Percentiles rank a stretch among this genome's conserved stretches.
These are phyloP conservation scores for Leptoteleia sp. DNA, from an alignment of 1,140 invertebrate species.

Conservation along the genomic window DNA sequence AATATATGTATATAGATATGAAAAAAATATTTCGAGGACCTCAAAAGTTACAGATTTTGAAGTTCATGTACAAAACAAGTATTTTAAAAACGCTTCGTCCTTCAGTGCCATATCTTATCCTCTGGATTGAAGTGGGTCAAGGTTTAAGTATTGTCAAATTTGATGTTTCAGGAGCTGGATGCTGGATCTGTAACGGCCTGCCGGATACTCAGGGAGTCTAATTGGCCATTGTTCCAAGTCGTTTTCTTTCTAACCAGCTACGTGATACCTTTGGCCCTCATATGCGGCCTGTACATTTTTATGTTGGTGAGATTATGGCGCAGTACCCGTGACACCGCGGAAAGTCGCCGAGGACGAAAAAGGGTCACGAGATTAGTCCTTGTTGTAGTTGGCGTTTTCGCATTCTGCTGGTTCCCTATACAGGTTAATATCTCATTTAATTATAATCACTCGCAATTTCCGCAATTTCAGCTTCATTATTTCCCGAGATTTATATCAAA, in stretches of 20 bases:
- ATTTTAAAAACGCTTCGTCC: no score
- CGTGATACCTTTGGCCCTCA: conserved; percentile 91
- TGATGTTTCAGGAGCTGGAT: conserved; percentile 69
- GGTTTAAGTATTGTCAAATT: no score
- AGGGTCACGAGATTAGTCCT: conserved; percentile 96
- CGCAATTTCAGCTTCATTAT: no score
- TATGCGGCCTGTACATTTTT: conserved; percentile 93
- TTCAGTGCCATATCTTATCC: no score
- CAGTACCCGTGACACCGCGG: conserved; percentile 86
- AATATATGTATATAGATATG: no score
- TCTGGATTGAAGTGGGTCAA: no score
- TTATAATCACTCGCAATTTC: no score
- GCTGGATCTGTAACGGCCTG: conserved; percentile 69
- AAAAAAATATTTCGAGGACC: no score
- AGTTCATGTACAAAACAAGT: no score
- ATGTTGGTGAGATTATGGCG: conserved; percentile 95
- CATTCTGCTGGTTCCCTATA: conserved; percentile 97
- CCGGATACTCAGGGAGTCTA: conserved; percentile 72
- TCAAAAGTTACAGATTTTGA: no score
- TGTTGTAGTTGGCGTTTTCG: conserved; percentile 96
- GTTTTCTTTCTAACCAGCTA: conserved; percentile 93
- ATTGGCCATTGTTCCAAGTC: conserved; percentile 83
- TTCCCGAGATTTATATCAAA: no score
- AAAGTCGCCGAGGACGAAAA: conserved; percentile 91
- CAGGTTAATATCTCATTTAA: conserved; percentile 88